Evolutionary conservation across 2,797 vertebrate species (phyloP).

Genomic region (Atherinosoma microstoma): DNA sequence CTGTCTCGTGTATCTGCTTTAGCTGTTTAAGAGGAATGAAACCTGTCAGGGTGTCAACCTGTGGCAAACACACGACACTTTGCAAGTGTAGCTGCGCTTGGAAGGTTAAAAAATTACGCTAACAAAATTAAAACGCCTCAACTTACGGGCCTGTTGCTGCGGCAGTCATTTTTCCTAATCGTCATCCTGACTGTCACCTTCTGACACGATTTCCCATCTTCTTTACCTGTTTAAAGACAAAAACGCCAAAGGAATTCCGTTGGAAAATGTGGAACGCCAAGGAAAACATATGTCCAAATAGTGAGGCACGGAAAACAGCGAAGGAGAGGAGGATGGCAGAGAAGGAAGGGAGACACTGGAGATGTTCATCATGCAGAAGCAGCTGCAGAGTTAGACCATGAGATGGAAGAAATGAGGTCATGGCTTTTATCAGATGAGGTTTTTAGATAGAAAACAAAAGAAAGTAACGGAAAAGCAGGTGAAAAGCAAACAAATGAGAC

Average conservation of each 20-base stretch:
- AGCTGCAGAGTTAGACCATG: conserved; percentile 5
- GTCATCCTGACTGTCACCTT: conserved; percentile 99
- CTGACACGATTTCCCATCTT: conserved; percentile 97
- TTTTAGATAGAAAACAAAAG: conserved; percentile 7
- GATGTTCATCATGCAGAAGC: conserved; percentile 40
- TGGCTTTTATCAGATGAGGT: not conserved
- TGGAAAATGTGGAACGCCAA: not conserved
- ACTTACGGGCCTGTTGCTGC: conserved; percentile 94
- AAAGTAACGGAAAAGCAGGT: not conserved
- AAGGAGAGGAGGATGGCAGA: not conserved
- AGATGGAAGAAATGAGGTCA: not conserved
- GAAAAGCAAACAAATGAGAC: not conserved
- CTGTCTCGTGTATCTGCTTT: too few species aligned
- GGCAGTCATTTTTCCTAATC: conserved; percentile 97
- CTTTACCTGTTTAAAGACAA: conserved; percentile 88
- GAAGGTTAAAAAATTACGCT: not conserved
- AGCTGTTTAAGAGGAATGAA: not conserved
- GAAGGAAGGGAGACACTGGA: not conserved
- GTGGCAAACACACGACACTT: not conserved
- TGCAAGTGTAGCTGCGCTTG: not conserved
- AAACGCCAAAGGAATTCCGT: conserved; percentile 21
- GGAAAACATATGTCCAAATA: not conserved
- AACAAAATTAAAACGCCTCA: not conserved
- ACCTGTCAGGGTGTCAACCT: not conserved
- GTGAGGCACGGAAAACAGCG: not conserved